Base-by-base conservation (phyloP, 1,140 invertebrate genomes). In the Psix sp. region DNA sequence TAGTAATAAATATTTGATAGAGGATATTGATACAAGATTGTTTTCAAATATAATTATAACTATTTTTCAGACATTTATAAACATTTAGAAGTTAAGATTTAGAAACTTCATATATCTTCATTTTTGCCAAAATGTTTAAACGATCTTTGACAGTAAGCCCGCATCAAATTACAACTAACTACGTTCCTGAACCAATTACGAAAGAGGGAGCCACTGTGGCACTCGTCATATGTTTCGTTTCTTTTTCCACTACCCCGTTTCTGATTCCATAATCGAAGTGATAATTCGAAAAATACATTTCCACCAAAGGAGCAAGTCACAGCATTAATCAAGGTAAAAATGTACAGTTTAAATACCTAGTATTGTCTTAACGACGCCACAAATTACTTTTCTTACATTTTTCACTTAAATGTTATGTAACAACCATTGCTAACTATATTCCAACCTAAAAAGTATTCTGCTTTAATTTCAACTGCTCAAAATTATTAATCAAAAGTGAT, bases 361-460 rank as follows among this genome's bases (percentile, higher is more conserved):
- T 24, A 24, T 24, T 24, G 3, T 4, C 21, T 24, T n/a, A n/a
- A n/a, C n/a, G n/a, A 7, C 7, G 21, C 21, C 21, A 24, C 7
- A 4, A 3, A 24, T 24, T 24, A 4, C 7, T 4, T 24, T 4
- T 24, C 7, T 24, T 24, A 24, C 7, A 24, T 24, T 4, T 24
- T 24, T 33, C 29, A n/a, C n/a, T 6, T 33, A 6, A 33, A 33
- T 33, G n/a, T 33, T 33, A 33, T 33, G 29, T 33, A 33, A 33
- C n/a, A n/a, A 5, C n/a, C n/a, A 3, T 10, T 33, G 5, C n/a
- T 3, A 6, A 33, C 29, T 33, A n/a, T 11, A 10, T 33, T 33
- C 29, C 29, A 33, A 33, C 29, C 29, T 33, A 33, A 33, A 33
- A 33, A 33, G n/a, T 6, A 10, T 5, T 33, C 3, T 5, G 29